Conservation (phyloP, 2,888 invertebrate species). For the Nemurella pictetii region DNA sequence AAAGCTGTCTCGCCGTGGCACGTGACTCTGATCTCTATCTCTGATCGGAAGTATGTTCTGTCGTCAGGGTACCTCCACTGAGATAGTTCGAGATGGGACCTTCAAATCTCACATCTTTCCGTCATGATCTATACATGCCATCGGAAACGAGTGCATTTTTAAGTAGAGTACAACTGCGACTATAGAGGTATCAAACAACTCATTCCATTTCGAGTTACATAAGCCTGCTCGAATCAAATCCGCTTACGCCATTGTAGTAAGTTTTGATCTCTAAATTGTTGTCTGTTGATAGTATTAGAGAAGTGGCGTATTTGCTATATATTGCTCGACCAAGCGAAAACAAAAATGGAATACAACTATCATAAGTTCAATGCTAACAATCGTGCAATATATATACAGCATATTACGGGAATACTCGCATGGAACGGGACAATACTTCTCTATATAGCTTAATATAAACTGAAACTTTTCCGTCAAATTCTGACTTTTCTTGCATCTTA, state of each 20-base stretch:
- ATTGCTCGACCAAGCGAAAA: neutral
- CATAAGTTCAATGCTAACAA: neutral
- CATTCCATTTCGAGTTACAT: neutral
- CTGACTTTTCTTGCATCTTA: neutral
- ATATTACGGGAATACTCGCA: neutral
- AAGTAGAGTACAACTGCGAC: neutral
- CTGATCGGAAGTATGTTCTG: too few species aligned
- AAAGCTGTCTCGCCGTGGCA: neutral
- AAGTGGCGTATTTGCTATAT: neutral
- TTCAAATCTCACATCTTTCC: too few species aligned
- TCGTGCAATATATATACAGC: neutral
- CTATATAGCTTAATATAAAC: neutral
- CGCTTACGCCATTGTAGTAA: neutral
- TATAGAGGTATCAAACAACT: neutral
- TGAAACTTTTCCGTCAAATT: neutral
- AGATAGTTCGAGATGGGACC: too few species aligned
- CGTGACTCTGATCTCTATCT: neutral
- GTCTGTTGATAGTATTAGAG: neutral
- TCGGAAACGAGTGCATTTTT: neutral
- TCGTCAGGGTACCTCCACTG: too few species aligned
- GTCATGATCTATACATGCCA: too few species aligned
- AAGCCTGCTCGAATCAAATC: neutral
- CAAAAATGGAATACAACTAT: neutral
- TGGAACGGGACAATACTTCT: neutral
- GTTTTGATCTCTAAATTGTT: neutral